phyloP scores from a whole-genome alignment of 2,797 vertebrate genomes.

The Tiaroga cobitis region DNA sequence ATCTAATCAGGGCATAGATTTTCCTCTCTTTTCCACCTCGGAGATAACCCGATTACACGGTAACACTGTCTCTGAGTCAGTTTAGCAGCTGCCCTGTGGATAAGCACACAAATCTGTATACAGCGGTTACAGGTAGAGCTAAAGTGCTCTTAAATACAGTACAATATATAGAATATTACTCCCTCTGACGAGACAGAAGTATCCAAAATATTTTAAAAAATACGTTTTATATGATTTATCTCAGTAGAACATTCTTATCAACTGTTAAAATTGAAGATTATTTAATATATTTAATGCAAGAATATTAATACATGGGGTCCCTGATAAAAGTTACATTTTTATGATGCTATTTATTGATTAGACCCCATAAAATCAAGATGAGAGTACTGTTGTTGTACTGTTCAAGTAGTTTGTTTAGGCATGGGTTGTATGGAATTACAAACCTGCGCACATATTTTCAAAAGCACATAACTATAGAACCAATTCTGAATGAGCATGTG shows the following conservation, averaged over 20 bases:
- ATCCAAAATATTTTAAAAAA: background rate
- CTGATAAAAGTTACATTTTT: background rate
- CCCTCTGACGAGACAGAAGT: background rate
- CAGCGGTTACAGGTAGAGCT: slow-evolving; percentile 64
- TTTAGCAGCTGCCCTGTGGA: slow-evolving; percentile 37
- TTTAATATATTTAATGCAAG: too few species aligned
- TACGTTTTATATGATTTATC: background rate
- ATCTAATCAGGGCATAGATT: slow-evolving; percentile 55
- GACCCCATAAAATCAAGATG: background rate
- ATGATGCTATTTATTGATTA: background rate
- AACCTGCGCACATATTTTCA: too few species aligned
- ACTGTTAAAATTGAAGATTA: background rate
- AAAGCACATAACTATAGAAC: too few species aligned
- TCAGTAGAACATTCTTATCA: background rate
- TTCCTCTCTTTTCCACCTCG: slow-evolving; percentile 50
- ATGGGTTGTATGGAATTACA: too few species aligned
- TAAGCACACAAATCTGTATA: slow-evolving; percentile 40
- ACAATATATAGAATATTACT: background rate
- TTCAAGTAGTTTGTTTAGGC: too few species aligned
- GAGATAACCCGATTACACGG: slow-evolving; percentile 51
- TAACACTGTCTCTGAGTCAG: slow-evolving; percentile 49
- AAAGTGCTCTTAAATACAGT: slow-evolving; percentile 9
- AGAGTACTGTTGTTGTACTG: background rate
- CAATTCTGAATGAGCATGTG: too few species aligned
- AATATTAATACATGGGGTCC: background rate